Evolutionary conservation across 1,140 invertebrate species (phyloP).

Genomic region (Copidosoma floridanum): DNA sequence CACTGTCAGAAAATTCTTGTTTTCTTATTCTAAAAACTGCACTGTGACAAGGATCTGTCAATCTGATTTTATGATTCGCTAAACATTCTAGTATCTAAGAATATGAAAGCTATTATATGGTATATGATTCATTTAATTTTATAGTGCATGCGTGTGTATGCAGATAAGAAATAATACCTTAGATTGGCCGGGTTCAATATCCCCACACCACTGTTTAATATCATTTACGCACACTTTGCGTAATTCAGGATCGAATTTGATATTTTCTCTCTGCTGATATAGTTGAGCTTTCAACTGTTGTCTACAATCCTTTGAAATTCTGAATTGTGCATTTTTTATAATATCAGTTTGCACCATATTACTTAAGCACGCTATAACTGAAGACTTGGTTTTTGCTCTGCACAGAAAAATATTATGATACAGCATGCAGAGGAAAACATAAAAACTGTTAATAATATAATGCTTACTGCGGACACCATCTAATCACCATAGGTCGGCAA

Average conservation of each 20-base stretch:
- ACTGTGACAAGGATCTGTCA: slow-evolving; percentile 72
- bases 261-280: slow-evolving; percentile 84
- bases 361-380: slow-evolving; percentile 90
- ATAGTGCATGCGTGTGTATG: too few relatives aligned
- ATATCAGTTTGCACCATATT: slow-evolving; percentile 87
- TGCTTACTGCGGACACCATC: slow-evolving; percentile 69
- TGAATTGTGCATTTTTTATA: slow-evolving; percentile 71
- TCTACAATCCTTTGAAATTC: slow-evolving; percentile 81
- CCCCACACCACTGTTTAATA: slow-evolving; percentile 71
- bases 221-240: slow-evolving; percentile 74
- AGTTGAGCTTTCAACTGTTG: slow-evolving; percentile 86
- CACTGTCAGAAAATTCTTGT: slow-evolving; percentile 82
- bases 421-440: too few relatives aligned
- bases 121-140: too few relatives aligned
- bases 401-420: slow-evolving; percentile 11
- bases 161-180: slow-evolving; percentile 60
- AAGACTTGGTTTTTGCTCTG: slow-evolving; percentile 73
- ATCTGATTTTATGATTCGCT: slow-evolving; percentile 66
- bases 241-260: slow-evolving; percentile 80
- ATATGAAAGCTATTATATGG: too few relatives aligned
- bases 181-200: slow-evolving; percentile 73
- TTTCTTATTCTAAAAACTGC: slow-evolving; percentile 80
- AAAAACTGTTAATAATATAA: slow-evolving; percentile 49
- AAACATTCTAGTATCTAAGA: slow-evolving; percentile 84
- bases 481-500: slow-evolving; percentile 80